Conservation (phyloP, 2,888 invertebrate species). For the Hydriomena furcata region DNA sequence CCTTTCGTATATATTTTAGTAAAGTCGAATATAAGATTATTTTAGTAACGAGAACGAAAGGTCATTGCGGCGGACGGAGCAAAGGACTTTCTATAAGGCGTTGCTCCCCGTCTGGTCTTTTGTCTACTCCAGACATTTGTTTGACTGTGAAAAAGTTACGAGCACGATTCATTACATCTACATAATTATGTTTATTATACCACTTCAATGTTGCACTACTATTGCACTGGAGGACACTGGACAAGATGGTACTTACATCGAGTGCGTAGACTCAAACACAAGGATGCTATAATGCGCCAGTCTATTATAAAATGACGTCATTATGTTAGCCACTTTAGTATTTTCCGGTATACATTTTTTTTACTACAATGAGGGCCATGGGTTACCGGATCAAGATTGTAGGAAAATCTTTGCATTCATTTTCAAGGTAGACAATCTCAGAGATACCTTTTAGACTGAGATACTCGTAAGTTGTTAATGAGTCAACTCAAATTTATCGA, state of each 20-base stretch:
- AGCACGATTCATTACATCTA: conserved; percentile 4
- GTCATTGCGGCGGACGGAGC: conserved; percentile 10
- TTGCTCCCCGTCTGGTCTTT: conserved; percentile 24
- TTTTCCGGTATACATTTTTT: conserved; percentile 34
- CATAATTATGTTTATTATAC: too few relatives aligned
- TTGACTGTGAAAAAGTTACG: conserved; percentile 4
- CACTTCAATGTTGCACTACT: too few relatives aligned
- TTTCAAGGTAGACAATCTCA: neutral
- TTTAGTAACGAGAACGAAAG: conserved; percentile 10
- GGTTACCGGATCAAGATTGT: conserved; percentile 38
- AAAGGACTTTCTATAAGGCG: conserved; percentile 21
- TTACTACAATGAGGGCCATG: conserved; percentile 33
- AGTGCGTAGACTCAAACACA: conserved; percentile 37
- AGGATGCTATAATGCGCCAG: conserved; percentile 43
- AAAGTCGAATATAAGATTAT: conserved; percentile 2
- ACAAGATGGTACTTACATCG: neutral
- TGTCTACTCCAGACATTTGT: conserved; percentile 15
- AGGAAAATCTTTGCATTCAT: conserved; percentile 32
- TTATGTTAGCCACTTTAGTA: conserved; percentile 32
- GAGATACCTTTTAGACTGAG: neutral
- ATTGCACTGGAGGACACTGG: neutral
- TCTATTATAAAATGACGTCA: conserved; percentile 48
- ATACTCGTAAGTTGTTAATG: neutral
- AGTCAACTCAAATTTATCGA: neutral
- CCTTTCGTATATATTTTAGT: too few relatives aligned